Percentiles rank a stretch among this genome's conserved stretches.
Evolutionary conservation across 2,888 invertebrate genomes (phyloP).

Genomic region (Caenorhabditis sulstoni): DNA sequence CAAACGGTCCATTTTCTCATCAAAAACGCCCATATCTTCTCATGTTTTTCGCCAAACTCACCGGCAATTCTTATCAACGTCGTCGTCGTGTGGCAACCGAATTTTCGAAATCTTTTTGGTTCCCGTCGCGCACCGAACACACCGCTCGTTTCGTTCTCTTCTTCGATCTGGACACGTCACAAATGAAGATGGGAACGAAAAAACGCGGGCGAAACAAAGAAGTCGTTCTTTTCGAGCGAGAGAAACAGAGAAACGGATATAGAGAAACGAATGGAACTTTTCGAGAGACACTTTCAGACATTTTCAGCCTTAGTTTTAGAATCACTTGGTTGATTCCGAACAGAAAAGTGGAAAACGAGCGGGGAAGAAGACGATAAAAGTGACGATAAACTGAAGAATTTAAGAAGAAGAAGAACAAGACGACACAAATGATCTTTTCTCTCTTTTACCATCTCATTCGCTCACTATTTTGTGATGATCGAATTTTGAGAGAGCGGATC

Average conservation of each 20-base stretch:
- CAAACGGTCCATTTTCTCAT: slow-evolving; percentile 13
- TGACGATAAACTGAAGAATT: slow-evolving; percentile 1
- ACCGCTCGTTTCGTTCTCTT: not conserved
- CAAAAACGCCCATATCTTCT: not conserved
- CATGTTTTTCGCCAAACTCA: slow-evolving; percentile 17
- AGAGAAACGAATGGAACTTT: not conserved
- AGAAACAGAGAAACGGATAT: too few relatives aligned
- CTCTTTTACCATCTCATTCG: too few relatives aligned
- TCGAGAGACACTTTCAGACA: not conserved
- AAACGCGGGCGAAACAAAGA: too few relatives aligned
- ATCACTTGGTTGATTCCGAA: too few relatives aligned
- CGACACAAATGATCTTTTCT: slow-evolving; percentile 4
- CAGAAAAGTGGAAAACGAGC: not conserved
- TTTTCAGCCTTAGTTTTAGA: not conserved
- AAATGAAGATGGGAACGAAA: not conserved
- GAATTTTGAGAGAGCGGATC: too few relatives aligned
- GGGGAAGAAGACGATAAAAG: not conserved
- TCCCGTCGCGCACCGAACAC: too few relatives aligned
- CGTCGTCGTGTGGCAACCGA: not conserved
- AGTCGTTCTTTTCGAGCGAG: too few relatives aligned
- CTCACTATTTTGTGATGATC: too few relatives aligned
- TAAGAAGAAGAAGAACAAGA: not conserved
- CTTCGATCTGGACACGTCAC: slow-evolving; percentile 21
- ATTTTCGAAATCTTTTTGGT: slow-evolving; percentile 1
- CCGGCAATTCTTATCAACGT: slow-evolving; percentile 14